Evolutionary conservation across 2,113 vertebrate genomes (phyloP).

Genomic region (Bos indicus): DNA sequence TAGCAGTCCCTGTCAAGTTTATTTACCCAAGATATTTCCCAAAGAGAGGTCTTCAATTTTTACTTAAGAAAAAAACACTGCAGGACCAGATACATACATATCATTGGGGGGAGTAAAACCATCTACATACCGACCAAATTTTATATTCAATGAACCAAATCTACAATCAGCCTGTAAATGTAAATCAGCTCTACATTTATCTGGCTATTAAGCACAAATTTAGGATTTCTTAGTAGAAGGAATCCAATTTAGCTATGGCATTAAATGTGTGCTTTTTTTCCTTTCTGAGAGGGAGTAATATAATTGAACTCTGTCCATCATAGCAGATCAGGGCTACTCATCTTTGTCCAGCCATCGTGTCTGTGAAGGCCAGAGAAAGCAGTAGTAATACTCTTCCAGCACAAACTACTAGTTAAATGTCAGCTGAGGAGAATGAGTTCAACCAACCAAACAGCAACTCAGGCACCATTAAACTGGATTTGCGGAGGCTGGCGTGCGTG

Average conservation of each 20-base stretch:
- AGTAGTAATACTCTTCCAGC: not conserved
- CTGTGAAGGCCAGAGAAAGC: slow-evolving; percentile 8
- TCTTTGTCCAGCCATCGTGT: slow-evolving; percentile 35
- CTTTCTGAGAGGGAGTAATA: slow-evolving; percentile 42
- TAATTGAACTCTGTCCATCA: slow-evolving; percentile 65
- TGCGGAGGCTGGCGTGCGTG: not conserved
- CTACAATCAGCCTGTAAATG: slow-evolving; percentile 38
- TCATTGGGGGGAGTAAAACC: not conserved
- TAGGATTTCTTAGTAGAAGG: slow-evolving; percentile 77
- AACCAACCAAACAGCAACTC: slow-evolving; percentile 29
- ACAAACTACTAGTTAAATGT: slow-evolving; percentile 60
- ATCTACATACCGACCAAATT: not conserved
- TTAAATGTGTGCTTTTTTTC: slow-evolving; percentile 52
- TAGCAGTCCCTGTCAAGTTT: not conserved
- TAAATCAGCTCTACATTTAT: slow-evolving; percentile 70
- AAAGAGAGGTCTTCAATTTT: not conserved
- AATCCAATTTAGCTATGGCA: slow-evolving; percentile 73
- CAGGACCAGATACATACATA: not conserved
- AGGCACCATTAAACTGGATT: slow-evolving; percentile 32
- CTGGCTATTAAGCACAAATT: slow-evolving; percentile 72
- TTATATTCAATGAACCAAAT: not conserved
- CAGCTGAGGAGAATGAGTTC: slow-evolving; percentile 47
- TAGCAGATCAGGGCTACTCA: slow-evolving; percentile 30
- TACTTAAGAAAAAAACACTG: not conserved
- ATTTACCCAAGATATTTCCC: not conserved